Base-by-base conservation (phyloP, 1,140 invertebrate genomes). In the Scaptomyza hsui region DNA sequence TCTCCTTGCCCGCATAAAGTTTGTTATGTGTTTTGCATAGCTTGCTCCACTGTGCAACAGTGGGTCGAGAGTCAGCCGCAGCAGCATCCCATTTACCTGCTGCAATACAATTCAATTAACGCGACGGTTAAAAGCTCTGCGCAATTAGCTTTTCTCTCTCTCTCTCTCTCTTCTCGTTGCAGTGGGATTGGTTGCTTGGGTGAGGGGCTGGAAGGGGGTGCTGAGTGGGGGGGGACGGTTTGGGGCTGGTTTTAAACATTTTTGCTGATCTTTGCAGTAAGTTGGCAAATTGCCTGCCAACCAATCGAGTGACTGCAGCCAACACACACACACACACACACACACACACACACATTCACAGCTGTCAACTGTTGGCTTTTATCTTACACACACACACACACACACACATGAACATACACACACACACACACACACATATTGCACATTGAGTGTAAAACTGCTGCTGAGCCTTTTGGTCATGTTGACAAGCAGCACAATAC, bases 211-310 rank as follows among this genome's bases (percentile, higher is more conserved):
- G 7, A n/a, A n/a, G 12, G 19, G 26, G 10, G 42, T 4, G 19
- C n/a, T n/a, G n/a, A n/a, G n/a, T n/a, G 32, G 10, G n/a, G 21
- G 45, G 7, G 10, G 9, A 44, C 6, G 47, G 26, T 42, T 35
- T 51, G 32, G 47, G 6, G 7, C 6, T 47, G 13, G 48, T 29
- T 42, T 42, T 44, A 39, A 51, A 61, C 64, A 86, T 72, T 85
- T 85, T 88, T 85, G 81, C 81, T 85, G 81, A 85, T 85, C 81
- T 86, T 88, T 86, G 81, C 81, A 88, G 69, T 81, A 86, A 88
- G 81, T 81, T 86, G 69, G 82, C 77, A 88, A 86, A 86, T 86
- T 86, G 81, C 70, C 82, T 88, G 81, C 79, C 82, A 81, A 75
- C 64, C 80, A 85, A 83, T 76, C 78, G 75, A 86, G 56, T 56